Percentiles rank a stretch among this genome's conserved stretches.
phyloP scores from a whole-genome alignment of 2,888 invertebrate genomes.

The Apotomis capreana region DNA sequence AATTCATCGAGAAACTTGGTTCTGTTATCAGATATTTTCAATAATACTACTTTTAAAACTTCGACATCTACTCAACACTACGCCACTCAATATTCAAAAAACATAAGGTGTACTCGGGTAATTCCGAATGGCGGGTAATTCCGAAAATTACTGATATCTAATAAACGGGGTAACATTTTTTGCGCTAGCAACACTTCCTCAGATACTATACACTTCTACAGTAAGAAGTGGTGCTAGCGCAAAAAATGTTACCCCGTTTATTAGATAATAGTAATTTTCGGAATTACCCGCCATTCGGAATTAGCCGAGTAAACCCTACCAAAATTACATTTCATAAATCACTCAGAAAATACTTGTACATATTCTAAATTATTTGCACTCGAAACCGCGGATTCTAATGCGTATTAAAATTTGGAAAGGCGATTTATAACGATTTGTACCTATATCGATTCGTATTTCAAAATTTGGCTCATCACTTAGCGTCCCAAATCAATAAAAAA shows the following conservation, averaged over 20 bases:
- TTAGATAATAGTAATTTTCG: too few species aligned
- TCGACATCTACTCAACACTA: not conserved
- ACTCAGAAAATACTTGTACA: not conserved
- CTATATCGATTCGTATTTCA: conserved; percentile 5
- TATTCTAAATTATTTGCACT: conserved; percentile 18
- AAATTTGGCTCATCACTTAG: conserved; percentile 22
- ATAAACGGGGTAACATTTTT: too few species aligned
- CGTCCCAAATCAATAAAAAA: conserved; percentile 7
- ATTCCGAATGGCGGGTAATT: too few species aligned
- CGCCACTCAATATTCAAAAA: not conserved
- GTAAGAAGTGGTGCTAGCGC: too few species aligned
- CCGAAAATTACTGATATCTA: too few species aligned
- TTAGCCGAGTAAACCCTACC: too few species aligned
- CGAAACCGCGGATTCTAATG: not conserved
- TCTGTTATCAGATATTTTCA: not conserved
- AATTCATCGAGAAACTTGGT: not conserved
- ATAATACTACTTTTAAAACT: not conserved
- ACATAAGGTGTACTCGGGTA: too few species aligned
- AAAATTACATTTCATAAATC: not conserved
- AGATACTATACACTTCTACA: too few species aligned
- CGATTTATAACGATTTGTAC: conserved; percentile 22
- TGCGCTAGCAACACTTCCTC: too few species aligned
- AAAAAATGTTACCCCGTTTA: too few species aligned
- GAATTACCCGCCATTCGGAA: too few species aligned
- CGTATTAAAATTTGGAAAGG: conserved; percentile 35